Percentiles rank a stretch among this genome's conserved stretches.
These are phyloP conservation scores for Drosophila barbarae DNA, from an alignment of 2,888 invertebrate genomes.

Conservation along the genomic window DNA sequence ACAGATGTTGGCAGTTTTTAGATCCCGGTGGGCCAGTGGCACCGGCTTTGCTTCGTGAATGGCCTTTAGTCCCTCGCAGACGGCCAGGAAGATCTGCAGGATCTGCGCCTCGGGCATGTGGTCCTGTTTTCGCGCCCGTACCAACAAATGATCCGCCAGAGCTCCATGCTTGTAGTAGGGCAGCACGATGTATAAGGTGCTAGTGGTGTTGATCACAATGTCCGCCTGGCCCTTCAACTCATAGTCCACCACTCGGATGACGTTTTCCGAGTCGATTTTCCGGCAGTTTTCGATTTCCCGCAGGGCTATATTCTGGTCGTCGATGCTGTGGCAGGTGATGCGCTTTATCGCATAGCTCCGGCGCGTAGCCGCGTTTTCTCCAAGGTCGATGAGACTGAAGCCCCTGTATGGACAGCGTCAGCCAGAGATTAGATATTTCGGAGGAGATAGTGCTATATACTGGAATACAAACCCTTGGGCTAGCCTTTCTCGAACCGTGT, in stretches of 20 bases:
- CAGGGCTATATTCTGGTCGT: slow-evolving; percentile 86
- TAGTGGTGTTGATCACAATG: slow-evolving; percentile 84
- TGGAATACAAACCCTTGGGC: slow-evolving; percentile 84
- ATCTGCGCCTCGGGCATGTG: slow-evolving; percentile 84
- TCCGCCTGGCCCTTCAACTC: slow-evolving; percentile 84
- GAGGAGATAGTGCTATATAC: slow-evolving; percentile 3
- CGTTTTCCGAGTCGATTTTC: slow-evolving; percentile 85
- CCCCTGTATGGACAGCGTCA: slow-evolving; percentile 81
- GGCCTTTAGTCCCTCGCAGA: slow-evolving; percentile 87
- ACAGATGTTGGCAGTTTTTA: slow-evolving; percentile 92
- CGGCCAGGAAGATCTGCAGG: slow-evolving; percentile 85
- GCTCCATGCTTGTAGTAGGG: slow-evolving; percentile 90
- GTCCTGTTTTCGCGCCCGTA: slow-evolving; percentile 82
- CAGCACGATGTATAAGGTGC: slow-evolving; percentile 86
- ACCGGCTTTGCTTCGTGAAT: slow-evolving; percentile 87
- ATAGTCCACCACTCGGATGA: slow-evolving; percentile 87
- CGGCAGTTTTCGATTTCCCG: slow-evolving; percentile 88
- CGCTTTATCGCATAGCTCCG: slow-evolving; percentile 88
- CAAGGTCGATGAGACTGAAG: slow-evolving; percentile 89
- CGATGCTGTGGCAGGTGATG: slow-evolving; percentile 88
- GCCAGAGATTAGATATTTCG: slow-evolving; percentile 40
- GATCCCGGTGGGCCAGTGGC: slow-evolving; percentile 89
- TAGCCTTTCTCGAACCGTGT: slow-evolving; percentile 85
- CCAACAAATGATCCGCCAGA: slow-evolving; percentile 85
- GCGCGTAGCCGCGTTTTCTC: slow-evolving; percentile 84